Conservation (phyloP, 2,888 invertebrate genomes). For the Cerastis rubricosa region DNA sequence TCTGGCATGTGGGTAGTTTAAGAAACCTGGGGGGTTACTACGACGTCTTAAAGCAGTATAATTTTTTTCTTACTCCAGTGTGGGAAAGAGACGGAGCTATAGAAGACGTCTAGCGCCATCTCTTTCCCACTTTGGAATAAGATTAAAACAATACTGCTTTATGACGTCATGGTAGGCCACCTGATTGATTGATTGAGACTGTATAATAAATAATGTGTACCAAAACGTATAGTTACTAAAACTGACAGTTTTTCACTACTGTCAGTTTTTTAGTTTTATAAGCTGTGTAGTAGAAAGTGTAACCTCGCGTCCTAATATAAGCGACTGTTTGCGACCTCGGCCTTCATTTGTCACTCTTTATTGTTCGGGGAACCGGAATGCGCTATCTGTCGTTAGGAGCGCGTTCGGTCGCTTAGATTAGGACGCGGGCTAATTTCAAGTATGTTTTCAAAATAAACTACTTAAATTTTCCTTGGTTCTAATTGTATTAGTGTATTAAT, state of each 20-base stretch:
- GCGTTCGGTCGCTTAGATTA: not conserved
- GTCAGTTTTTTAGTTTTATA: slow-evolving; percentile 10
- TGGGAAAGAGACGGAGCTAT: too few species aligned
- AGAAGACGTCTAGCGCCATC: too few species aligned
- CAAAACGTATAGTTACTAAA: not conserved
- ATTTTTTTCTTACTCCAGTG: too few species aligned
- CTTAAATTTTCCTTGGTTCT: not conserved
- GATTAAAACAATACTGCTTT: too few species aligned
- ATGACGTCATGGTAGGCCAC: too few species aligned
- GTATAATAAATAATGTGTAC: not conserved
- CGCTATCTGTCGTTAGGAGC: not conserved
- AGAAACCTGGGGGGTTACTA: not conserved
- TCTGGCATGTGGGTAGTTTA: not conserved
- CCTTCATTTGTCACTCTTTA: not conserved
- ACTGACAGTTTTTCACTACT: not conserved
- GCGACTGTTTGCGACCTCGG: not conserved
- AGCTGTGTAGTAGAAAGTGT: too few species aligned
- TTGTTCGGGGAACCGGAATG: not conserved
- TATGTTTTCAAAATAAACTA: not conserved
- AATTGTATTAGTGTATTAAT: slow-evolving; percentile 11
- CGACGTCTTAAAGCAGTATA: too few species aligned
- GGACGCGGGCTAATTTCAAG: not conserved
- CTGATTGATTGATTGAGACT: not conserved
- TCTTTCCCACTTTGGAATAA: too few species aligned
- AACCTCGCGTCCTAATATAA: not conserved